Evolutionary conservation across 2,113 vertebrate genomes (phyloP).

Genomic region (Chloebia gouldiae): DNA sequence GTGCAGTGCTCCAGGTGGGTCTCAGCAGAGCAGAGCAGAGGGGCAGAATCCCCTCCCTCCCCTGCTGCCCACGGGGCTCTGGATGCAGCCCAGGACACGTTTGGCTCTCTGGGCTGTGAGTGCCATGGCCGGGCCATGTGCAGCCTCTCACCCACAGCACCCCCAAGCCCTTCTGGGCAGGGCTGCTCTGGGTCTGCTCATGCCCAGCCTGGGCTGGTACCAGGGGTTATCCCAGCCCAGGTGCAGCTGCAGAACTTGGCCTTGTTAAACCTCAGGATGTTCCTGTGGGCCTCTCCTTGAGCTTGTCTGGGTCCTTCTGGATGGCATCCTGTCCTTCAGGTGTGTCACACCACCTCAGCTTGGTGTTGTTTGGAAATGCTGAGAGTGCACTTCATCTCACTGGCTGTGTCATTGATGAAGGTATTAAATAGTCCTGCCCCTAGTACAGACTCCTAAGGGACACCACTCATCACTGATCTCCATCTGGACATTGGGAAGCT

Average conservation of each 20-base stretch:
- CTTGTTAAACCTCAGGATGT: not conserved
- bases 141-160: not conserved
- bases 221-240: accelerated
- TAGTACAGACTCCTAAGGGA: too few relatives aligned
- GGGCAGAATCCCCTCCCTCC: not conserved
- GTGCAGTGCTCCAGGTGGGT: not conserved
- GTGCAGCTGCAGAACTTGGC: not conserved
- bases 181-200: not conserved
- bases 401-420: not conserved
- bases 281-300: accelerated
- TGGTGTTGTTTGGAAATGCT: not conserved
- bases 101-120: not conserved
- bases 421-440: not conserved
- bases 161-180: not conserved
- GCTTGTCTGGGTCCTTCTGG: not conserved
- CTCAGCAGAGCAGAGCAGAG: not conserved
- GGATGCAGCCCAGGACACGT: not conserved
- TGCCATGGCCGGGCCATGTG: not conserved
- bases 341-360: not conserved
- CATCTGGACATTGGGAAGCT: not conserved
- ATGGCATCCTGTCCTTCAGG: not conserved
- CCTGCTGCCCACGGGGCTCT: not conserved
- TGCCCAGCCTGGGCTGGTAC: not conserved
- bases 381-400: not conserved
- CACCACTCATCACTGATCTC: not conserved